Evolutionary conservation across 2,888 invertebrate genomes (phyloP).

Genomic region (Rosalia funebris): DNA sequence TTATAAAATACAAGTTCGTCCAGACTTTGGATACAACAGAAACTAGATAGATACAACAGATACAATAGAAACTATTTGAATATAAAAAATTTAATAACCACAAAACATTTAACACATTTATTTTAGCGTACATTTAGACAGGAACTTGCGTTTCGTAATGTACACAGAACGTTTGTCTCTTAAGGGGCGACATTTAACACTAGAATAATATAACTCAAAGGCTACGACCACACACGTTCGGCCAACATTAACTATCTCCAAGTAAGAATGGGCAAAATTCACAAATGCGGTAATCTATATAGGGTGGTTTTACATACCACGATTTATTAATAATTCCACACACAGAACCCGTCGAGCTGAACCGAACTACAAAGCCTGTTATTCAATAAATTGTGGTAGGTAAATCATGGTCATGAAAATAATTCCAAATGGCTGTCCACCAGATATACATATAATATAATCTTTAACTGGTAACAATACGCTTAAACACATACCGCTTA

Average conservation of each 20-base stretch:
- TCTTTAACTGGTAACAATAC: too few species aligned
- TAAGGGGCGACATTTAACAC: conserved; percentile 3
- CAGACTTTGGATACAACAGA: conserved; percentile 11
- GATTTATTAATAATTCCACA: too few species aligned
- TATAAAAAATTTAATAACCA: conserved; percentile 13
- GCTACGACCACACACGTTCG: conserved; percentile 6
- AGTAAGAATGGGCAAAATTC: too few species aligned
- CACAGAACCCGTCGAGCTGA: too few species aligned
- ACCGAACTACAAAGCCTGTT: too few species aligned
- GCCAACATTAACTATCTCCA: conserved; percentile 19
- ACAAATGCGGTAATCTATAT: too few species aligned
- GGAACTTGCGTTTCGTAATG: not conserved
- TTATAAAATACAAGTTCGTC: conserved; percentile 11
- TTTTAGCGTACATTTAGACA: conserved; percentile 8
- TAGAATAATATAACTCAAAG: conserved; percentile 5
- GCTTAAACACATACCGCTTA: too few species aligned
- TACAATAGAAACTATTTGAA: conserved; percentile 20
- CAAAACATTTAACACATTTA: conserved; percentile 17
- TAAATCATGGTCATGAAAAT: too few species aligned
- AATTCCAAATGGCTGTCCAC: too few species aligned
- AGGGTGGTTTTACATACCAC: too few species aligned
- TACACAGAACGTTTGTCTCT: conserved; percentile 1
- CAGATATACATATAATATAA: too few species aligned
- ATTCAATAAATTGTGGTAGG: too few species aligned
- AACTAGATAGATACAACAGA: conserved; percentile 4